Percentiles rank a stretch among this genome's conserved stretches.
phyloP scores from a whole-genome alignment of 2,113 vertebrate genomes.

The Notarius lentiginosus region DNA sequence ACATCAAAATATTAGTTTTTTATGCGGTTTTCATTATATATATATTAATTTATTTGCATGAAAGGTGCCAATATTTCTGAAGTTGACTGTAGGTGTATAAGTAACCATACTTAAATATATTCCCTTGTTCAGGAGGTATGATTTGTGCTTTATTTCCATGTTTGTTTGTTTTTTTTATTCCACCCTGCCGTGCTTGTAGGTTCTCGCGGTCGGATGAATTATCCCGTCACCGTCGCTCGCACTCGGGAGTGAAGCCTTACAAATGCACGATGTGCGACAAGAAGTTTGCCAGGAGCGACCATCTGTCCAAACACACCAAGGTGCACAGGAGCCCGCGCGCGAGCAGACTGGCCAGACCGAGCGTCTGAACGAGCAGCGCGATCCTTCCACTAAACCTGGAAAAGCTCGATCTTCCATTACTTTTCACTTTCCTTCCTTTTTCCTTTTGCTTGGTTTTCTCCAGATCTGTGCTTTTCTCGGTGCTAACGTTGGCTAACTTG shows the following conservation, averaged over 20 bases:
- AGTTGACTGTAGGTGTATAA: background rate
- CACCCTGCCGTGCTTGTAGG: conserved; percentile 56
- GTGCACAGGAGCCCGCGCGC: conserved; percentile 77
- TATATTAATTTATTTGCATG: background rate
- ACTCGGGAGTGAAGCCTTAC: conserved; percentile 85
- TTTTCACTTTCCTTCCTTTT: background rate
- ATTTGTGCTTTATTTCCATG: background rate
- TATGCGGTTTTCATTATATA: background rate
- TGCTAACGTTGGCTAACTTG: conserved; percentile 47
- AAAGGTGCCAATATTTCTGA: background rate
- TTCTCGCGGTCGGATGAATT: conserved; percentile 86
- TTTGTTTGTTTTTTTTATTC: background rate
- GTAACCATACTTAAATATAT: background rate
- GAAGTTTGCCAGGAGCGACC: conserved; percentile 86
- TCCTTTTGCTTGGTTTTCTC: background rate
- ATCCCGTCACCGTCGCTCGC: conserved; percentile 84
- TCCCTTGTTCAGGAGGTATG: background rate
- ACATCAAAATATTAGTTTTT: background rate
- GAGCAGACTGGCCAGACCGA: conserved; percentile 67
- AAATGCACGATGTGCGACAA: conserved; percentile 81
- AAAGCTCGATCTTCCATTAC: conserved; percentile 27
- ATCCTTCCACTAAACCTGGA: background rate
- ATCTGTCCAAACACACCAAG: conserved; percentile 84
- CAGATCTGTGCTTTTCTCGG: conserved; percentile 44
- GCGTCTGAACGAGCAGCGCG: conserved; percentile 59